phyloP scores from a whole-genome alignment of 2,888 invertebrate genomes.

The Habrosyne pyritoides region DNA sequence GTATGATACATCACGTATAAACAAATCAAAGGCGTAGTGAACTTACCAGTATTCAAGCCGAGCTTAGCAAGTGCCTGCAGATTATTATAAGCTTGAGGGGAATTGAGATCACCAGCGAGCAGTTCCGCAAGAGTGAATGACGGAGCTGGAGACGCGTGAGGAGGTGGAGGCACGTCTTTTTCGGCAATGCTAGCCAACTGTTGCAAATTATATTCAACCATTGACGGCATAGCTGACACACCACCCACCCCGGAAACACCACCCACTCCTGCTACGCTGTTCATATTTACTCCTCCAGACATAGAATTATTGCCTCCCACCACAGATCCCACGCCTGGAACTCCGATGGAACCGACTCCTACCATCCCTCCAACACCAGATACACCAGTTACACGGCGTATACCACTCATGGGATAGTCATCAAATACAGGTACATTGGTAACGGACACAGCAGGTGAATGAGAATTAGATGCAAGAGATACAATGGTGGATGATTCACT shows the following conservation, averaged over 20 bases:
- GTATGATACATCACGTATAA: neutral
- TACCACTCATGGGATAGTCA: constrained; percentile 84
- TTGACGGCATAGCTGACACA: constrained; percentile 83
- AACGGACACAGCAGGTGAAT: constrained; percentile 80
- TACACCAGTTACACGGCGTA: constrained; percentile 72
- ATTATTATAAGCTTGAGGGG: constrained; percentile 92
- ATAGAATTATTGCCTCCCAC: constrained; percentile 61
- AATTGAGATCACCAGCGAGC: constrained; percentile 87
- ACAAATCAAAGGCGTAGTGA: neutral
- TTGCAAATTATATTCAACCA: constrained; percentile 94
- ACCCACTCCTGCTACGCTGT: constrained; percentile 59
- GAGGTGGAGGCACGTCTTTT: constrained; percentile 83
- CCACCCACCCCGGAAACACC: constrained; percentile 57
- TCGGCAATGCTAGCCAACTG: constrained; percentile 92
- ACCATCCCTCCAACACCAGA: constrained; percentile 54
- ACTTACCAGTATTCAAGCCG: constrained; percentile 87
- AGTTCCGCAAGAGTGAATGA: constrained; percentile 91
- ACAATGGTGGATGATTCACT: constrained; percentile 75
- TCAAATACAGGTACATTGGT: constrained; percentile 90
- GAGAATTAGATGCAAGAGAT: constrained; percentile 68
- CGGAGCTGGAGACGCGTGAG: constrained; percentile 83
- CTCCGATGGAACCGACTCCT: constrained; percentile 58
- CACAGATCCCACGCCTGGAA: constrained; percentile 57
- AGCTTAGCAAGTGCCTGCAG: constrained; percentile 95
- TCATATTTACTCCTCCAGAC: constrained; percentile 63